These are phyloP conservation scores for Ormia ochracea DNA, from an alignment of 2,888 invertebrate genomes.

Conservation along the genomic window DNA sequence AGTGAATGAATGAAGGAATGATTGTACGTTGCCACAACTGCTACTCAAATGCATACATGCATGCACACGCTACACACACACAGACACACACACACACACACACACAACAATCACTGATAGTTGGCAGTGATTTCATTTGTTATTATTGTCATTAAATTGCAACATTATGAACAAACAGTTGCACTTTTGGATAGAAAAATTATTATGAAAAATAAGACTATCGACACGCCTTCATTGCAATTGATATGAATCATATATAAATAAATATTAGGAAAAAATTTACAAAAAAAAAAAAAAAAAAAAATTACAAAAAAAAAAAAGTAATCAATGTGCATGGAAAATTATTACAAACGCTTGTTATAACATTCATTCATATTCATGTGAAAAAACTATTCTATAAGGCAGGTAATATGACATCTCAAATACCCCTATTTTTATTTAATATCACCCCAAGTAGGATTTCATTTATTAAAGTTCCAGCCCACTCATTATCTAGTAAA, in stretches of 20 bases:
- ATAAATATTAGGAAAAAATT: conserved; percentile 9
- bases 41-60: too few relatives aligned
- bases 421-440: too few relatives aligned
- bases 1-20: conserved; percentile 19
- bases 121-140: conserved; percentile 61
- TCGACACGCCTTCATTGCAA: conserved; percentile 73
- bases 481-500: too few relatives aligned
- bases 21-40: conserved; percentile 1
- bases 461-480: too few relatives aligned
- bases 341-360: conserved; percentile 41
- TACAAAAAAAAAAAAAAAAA: conserved; percentile 22
- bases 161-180: conserved; percentile 60
- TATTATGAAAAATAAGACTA: conserved; percentile 48
- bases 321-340: too few relatives aligned
- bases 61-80: conserved; percentile 37
- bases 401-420: neutral
- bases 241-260: conserved; percentile 72
- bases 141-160: conserved; percentile 61
- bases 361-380: conserved; percentile 33
- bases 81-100: conserved; percentile 7
- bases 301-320: too few relatives aligned
- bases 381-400: neutral
- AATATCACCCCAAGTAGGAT: too few relatives aligned
- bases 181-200: conserved; percentile 53
- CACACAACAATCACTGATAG: conserved; percentile 32